These are phyloP conservation scores for Catostomus latipinnis DNA, from an alignment of 2,797 vertebrate species.

Conservation along the genomic window DNA sequence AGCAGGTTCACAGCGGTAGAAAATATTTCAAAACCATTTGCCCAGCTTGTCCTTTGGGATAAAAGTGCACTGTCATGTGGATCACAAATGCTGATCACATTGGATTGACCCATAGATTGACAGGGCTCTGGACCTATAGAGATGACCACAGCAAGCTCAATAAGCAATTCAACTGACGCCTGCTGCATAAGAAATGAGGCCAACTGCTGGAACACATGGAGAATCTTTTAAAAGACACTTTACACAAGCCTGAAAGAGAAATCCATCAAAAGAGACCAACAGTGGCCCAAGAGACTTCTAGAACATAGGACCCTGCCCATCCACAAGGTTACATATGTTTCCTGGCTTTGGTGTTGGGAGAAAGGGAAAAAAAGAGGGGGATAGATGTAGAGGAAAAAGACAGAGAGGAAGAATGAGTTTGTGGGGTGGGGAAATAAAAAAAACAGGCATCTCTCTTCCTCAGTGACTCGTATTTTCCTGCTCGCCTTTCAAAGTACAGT, in stretches of 20 bases:
- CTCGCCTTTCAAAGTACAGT: constrained; percentile 34
- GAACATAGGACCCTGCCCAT: constrained; percentile 44
- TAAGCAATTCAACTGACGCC: constrained; percentile 60
- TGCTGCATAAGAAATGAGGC: constrained; percentile 51
- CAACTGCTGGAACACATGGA: constrained; percentile 58
- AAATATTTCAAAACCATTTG: constrained; percentile 6
- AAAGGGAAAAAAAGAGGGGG: constrained; percentile 20
- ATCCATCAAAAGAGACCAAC: constrained; percentile 24
- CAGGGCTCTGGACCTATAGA: constrained; percentile 57
- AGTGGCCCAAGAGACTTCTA: constrained; percentile 21
- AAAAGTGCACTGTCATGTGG: constrained; percentile 29
- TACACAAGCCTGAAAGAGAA: constrained; percentile 11
- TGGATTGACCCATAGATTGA: constrained; percentile 64
- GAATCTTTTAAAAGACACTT: constrained; percentile 37
- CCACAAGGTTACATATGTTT: constrained; percentile 65
- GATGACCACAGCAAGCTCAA: constrained; percentile 56
- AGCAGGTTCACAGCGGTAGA: background rate
- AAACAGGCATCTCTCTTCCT: constrained; percentile 53
- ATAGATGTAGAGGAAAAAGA: background rate
- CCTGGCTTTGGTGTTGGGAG: constrained; percentile 57
- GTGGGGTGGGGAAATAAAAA: constrained; percentile 21
- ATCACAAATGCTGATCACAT: constrained; percentile 58
- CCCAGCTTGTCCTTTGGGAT: constrained; percentile 25
- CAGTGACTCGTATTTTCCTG: constrained; percentile 60
- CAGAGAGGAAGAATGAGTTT: constrained; percentile 25